These are phyloP conservation scores for Alcis repandata DNA, from an alignment of 2,888 invertebrate genomes.

Conservation along the genomic window DNA sequence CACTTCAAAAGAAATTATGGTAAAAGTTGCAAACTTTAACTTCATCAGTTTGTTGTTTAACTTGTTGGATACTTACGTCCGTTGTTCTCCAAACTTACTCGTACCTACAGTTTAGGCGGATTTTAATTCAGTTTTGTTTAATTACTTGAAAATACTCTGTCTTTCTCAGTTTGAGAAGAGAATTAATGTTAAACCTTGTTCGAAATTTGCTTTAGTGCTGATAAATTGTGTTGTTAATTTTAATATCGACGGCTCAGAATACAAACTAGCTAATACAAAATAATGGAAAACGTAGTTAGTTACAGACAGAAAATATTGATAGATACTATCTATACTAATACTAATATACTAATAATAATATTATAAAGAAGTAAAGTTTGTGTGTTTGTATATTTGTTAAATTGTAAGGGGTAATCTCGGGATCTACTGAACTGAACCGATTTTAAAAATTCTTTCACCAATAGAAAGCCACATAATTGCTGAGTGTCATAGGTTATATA, in stretches of 20 bases:
- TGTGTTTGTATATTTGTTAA: too few species aligned
- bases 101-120: conserved; percentile 57
- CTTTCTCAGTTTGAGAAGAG: conserved; percentile 14
- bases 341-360: too few species aligned
- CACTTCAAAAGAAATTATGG: conserved; percentile 75
- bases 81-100: conserved; percentile 55
- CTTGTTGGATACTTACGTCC: conserved; percentile 57
- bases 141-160: conserved; percentile 57
- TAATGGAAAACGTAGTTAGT: too few species aligned
- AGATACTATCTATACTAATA: too few species aligned
- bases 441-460: too few species aligned
- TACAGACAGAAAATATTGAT: too few species aligned
- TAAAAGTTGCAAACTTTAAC: conserved; percentile 72
- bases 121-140: conserved; percentile 72
- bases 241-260: background rate
- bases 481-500: too few species aligned
- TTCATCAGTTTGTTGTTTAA: conserved; percentile 71
- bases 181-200: conserved; percentile 7
- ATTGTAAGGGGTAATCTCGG: too few species aligned
- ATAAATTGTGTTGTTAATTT: background rate
- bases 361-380: too few species aligned
- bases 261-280: background rate
- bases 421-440: too few species aligned
- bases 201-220: background rate
- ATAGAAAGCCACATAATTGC: too few species aligned